Percentiles rank a stretch among this genome's conserved stretches.
phyloP scores from a whole-genome alignment of 2,797 vertebrate species.

The Rhadinocentrus ornatus region DNA sequence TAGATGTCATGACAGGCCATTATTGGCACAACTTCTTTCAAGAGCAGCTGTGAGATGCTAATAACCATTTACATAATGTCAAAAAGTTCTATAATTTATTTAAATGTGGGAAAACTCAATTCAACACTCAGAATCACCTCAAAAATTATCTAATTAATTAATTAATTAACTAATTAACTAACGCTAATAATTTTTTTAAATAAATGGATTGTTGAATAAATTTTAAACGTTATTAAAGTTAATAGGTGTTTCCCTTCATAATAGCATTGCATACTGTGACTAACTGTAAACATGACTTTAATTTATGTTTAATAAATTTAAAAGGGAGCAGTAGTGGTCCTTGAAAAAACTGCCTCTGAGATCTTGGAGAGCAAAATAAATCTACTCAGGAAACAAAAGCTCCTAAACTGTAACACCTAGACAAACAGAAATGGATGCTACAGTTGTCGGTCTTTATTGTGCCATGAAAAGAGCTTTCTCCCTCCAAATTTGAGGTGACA shows the following conservation, averaged over 20 bases:
- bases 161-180: too few species aligned
- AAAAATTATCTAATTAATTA: too few species aligned
- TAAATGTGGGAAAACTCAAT: too few species aligned
- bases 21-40: background rate
- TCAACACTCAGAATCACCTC: too few species aligned
- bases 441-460: slow-evolving; percentile 45
- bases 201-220: too few species aligned
- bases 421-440: slow-evolving; percentile 30
- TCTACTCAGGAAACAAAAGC: slow-evolving; percentile 1
- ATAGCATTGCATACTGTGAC: background rate
- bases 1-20: background rate
- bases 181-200: too few species aligned
- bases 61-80: background rate
- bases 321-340: too few species aligned
- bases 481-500: background rate
- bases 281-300: background rate
- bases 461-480: slow-evolving; percentile 7
- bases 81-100: background rate
- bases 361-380: background rate
- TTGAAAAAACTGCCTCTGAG: background rate
- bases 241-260: background rate
- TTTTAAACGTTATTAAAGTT: too few species aligned
- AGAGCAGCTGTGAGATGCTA: background rate
- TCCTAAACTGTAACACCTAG: slow-evolving; percentile 15
- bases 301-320: background rate